Base-by-base conservation (phyloP, 2,797 vertebrate species). In the Picus viridis region DNA sequence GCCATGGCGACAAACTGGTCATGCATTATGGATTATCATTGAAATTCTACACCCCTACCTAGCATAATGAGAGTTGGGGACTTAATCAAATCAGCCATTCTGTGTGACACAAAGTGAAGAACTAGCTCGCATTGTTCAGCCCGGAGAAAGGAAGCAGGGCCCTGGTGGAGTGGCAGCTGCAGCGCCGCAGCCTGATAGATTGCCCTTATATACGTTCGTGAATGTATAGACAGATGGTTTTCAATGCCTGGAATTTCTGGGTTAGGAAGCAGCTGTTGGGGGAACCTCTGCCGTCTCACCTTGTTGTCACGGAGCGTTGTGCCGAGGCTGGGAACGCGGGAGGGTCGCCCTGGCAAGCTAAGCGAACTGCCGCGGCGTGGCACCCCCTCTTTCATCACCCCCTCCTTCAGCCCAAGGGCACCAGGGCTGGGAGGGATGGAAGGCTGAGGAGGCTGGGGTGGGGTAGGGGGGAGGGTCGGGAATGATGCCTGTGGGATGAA, bases 1-100 rank as follows among this genome's bases (percentile, higher is more conserved):
- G 98, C 99, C 98, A 99, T 99, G 98, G 99, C 83, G 98, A 99
- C 99, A 98, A 98, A 98, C 98, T 98, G 99, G 99, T 99, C 99
- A 99, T 99, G 99, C 99, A 99, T 99, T 99, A 99, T 99, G 99
- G 99, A 99, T 99, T 99, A 99, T 99, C 99, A 99, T 99, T 99
- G 99, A 99, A 99, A 99, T 99, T 99, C 99, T 99, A 99, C 99
- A 99, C 99, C 99, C 99, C 98, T 98, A 99, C 99, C 99, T 99
- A 98, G 99, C 98, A 99, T 99, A 99, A 99, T 99, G 99, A 99
- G 99, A 98, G 98, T 98, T 98, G 97, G 98, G 98, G 99, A 99
- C 99, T 99, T 99, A 99, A 99, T 99, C 99, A 99, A 99, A 99
- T 99, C 99, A 99, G 98, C 98, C 98, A 99, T 99, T 99, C 99